Conservation (phyloP, 1,140 invertebrate species). For the Chrysopa pallens region DNA sequence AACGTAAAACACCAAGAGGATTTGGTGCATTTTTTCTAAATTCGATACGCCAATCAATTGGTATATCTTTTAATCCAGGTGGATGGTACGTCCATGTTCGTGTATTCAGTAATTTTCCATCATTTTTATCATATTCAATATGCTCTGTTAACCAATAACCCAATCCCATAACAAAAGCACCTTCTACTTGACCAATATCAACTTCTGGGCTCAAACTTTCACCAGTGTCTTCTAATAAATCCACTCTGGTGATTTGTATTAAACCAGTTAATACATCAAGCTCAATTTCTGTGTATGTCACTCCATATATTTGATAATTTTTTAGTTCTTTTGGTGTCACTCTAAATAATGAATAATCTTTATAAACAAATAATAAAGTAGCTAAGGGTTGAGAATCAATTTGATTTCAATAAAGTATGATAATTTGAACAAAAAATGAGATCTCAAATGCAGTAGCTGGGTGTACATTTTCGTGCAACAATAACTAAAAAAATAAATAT, state of each 20-base stretch:
- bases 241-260: slow-evolving; percentile 22
- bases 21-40: slow-evolving; percentile 44
- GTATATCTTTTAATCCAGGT: slow-evolving; percentile 51
- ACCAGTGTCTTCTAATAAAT: slow-evolving; percentile 33
- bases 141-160: slow-evolving; percentile 52
- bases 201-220: slow-evolving; percentile 32
- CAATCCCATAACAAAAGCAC: slow-evolving; percentile 59
- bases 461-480: too few species aligned
- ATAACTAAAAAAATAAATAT: too few species aligned
- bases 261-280: slow-evolving; percentile 58
- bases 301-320: slow-evolving; percentile 28
- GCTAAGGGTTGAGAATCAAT: too few species aligned
- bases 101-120: slow-evolving; percentile 39
- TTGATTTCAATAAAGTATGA: too few species aligned
- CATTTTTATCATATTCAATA: slow-evolving; percentile 34
- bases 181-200: slow-evolving; percentile 57
- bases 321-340: too few species aligned
- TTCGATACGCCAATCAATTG: slow-evolving; percentile 46
- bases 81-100: slow-evolving; percentile 61
- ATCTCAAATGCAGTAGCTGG: too few species aligned
- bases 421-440: too few species aligned
- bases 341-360: too few species aligned
- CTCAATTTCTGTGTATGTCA: slow-evolving; percentile 44
- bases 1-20: slow-evolving; percentile 40
- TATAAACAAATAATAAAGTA: too few species aligned